Evolutionary conservation across 2,113 vertebrate species (phyloP), one percentile per base, ranked within the genome.

Genomic region (Notechis scutatus): DNA sequence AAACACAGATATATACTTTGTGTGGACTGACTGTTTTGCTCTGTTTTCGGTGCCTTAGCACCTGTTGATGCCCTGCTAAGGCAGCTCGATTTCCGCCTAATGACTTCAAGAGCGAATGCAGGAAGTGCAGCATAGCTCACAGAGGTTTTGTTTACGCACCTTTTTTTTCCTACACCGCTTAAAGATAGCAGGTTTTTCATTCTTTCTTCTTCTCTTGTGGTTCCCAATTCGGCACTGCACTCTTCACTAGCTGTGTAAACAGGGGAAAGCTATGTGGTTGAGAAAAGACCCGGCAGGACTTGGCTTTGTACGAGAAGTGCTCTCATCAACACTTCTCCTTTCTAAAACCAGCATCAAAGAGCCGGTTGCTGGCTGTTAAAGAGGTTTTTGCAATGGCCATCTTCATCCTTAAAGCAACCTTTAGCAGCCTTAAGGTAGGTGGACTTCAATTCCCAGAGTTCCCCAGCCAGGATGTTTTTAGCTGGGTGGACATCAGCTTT

Each of bases 131-230:
- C 26, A 5, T 20, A 15, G 15, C 55, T 69, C 11, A 20, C 42
- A 47, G 91, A 1, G 23, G 86, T 92, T 92, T 92, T 45, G 0
- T 54, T 92, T 92, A 88, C 86, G 11, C 86, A 92, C 91, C 91
- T 92, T 88, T n/a, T 24, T 21, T 56, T 92, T 92, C 11, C 12
- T 4, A 5, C 23, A 12, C 86, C 1, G 4, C 61, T 1, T 4
- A 61, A 47, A 42, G 14, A 57, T 69, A 59, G 57, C 45, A 64
- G 45, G 11, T 39, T 54, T 61, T 24, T 50, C 24, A 21, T 26
- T 11, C 54, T 39, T 9, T 20, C 3, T 12, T 10, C 8, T 39
- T 20, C 15, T 11, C 3, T 88, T 88, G 91, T 18, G 45, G 91
- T 85, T 91, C 39, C 74, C 11, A 34, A 85, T 29, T 45, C 4